These are phyloP conservation scores for Rotaria macrura DNA, from an alignment of 2,888 invertebrate species.

Conservation along the genomic window DNA sequence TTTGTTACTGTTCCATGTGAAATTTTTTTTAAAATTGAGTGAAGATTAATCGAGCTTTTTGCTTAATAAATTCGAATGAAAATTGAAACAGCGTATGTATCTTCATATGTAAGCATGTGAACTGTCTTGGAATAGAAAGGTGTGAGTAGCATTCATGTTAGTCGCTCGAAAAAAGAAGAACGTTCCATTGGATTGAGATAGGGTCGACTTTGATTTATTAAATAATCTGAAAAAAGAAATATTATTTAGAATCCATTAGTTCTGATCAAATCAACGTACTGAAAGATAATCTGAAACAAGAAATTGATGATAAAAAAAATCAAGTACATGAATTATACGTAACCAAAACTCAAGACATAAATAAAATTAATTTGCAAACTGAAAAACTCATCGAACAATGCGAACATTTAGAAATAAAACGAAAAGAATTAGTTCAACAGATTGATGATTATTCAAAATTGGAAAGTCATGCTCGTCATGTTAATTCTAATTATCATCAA, in stretches of 20 bases:
- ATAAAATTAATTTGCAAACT: background rate
- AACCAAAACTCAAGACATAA: background rate
- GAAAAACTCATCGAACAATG: background rate
- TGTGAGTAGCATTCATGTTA: too few species aligned
- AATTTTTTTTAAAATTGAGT: too few species aligned
- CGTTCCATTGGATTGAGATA: too few species aligned
- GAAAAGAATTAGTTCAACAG: background rate
- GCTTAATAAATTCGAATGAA: too few species aligned
- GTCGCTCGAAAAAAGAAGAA: too few species aligned
- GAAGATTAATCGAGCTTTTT: too few species aligned
- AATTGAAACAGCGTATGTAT: too few species aligned
- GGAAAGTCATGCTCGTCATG: background rate
- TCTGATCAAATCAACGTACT: background rate
- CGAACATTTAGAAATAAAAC: background rate
- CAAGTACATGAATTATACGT: background rate
- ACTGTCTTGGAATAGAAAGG: too few species aligned
- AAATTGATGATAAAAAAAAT: slow-evolving; percentile 9
- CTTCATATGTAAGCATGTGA: too few species aligned
- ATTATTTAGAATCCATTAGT: background rate
- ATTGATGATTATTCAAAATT: background rate
- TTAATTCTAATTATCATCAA: slow-evolving; percentile 5
- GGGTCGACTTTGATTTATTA: too few species aligned
- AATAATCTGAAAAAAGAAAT: background rate
- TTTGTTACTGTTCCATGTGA: too few species aligned
- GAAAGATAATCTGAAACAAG: background rate